Evolutionary conservation across 2,113 vertebrate genomes (phyloP), one percentile per base, ranked within the genome.

Genomic region (Aegotheles bennettii): DNA sequence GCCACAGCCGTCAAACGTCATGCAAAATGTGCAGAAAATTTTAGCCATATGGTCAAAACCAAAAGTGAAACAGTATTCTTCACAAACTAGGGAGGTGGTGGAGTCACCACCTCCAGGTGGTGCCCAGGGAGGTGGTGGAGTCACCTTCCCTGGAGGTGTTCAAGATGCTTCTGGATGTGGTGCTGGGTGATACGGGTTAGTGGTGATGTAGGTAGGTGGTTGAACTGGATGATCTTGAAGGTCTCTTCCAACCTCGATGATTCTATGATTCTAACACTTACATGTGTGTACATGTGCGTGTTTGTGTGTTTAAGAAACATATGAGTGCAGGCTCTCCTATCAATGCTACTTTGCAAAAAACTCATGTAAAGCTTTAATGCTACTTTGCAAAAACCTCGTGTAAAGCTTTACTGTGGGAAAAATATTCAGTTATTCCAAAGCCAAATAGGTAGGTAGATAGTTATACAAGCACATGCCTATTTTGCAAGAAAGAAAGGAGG

Each of bases 311-410:
- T 42, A 20, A 76, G 36, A 64, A 28, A 13, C 47, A 3, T 17
- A 9, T 19, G 16, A 82, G 26, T 84, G 42, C 35, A 45, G 51
- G 26, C 35, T 75, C 16, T 56, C 15, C 28, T 24, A 5, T 68
- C 36, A 38, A 40, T 69, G n/a, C 63, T 81, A 2, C 20, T 43
- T 75, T 38, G 16, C 28, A 61, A 61, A 74, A 89, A 56, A 2
- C 5, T 43, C 45, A 10, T 1, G 0, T 43, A n/a, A n/a, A n/a
- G n/a, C n/a, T n/a, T n/a, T n/a, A n/a, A 40, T 69, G n/a, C 63
- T 81, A 2, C 20, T 43, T 75, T 38, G 16, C 28, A 61, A 61
- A 74, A 89, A 56, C 1, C 5, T n/a, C n/a, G n/a, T 80, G 24
- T 63, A 71, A 47, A 23, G 16, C 23, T 81, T 78, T 81, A 19